Evolutionary conservation across 2,888 invertebrate genomes (phyloP).

Genomic region (Drosophila mettleri): DNA sequence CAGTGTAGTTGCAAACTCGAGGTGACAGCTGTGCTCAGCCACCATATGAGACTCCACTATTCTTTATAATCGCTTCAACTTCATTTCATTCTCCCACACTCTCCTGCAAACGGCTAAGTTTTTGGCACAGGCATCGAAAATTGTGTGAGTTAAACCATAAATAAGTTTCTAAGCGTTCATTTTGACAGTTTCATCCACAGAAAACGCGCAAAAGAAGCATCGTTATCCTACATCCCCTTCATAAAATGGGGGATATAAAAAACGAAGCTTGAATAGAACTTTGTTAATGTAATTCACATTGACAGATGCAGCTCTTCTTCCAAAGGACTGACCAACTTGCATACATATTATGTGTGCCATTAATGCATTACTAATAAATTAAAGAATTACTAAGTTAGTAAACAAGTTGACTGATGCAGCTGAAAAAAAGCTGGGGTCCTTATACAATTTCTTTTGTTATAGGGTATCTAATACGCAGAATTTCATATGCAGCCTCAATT

Average conservation of each 20-base stretch:
- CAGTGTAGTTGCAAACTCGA: slow-evolving; percentile 19
- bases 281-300: background rate
- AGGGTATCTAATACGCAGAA: slow-evolving; percentile 1
- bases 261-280: background rate
- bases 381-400: no score
- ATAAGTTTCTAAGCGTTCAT: slow-evolving; percentile 79
- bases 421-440: background rate
- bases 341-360: no score
- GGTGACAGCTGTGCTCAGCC: slow-evolving; percentile 22
- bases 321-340: background rate
- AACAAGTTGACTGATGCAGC: background rate
- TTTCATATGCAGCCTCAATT: background rate
- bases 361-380: no score
- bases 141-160: slow-evolving; percentile 69
- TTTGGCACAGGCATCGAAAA: slow-evolving; percentile 50
- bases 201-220: slow-evolving; percentile 29
- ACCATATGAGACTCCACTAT: slow-evolving; percentile 18
- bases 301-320: no score
- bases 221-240: slow-evolving; percentile 10
- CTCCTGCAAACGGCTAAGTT: slow-evolving; percentile 33
- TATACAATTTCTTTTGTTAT: background rate
- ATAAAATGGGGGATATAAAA: background rate
- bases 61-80: slow-evolving; percentile 28
- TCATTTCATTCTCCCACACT: slow-evolving; percentile 67
- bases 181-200: slow-evolving; percentile 74